A percentile compares a stretch with the other conserved stretches of the same genome.
Evolutionary conservation across 2,888 invertebrate species (phyloP).

Genomic region (Cephonodes hylas): DNA sequence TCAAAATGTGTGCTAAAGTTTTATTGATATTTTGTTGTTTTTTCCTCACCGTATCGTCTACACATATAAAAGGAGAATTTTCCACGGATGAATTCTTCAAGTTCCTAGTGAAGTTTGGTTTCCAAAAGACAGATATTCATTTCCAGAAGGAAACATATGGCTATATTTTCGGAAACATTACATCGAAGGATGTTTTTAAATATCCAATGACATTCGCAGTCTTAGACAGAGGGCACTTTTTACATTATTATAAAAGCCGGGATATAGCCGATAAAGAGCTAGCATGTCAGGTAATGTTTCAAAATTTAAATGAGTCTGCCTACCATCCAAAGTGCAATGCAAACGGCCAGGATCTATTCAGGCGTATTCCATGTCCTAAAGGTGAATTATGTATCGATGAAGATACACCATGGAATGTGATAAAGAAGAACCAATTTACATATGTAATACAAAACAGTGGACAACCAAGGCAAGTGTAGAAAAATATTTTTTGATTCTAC

Average conservation of each 20-base stretch:
- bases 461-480: slow-evolving; percentile 88
- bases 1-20: slow-evolving; percentile 60
- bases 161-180: slow-evolving; percentile 97
- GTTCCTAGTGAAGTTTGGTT: slow-evolving; percentile 97
- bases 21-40: slow-evolving; percentile 51
- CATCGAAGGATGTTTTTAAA: slow-evolving; percentile 84
- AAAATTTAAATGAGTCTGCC: slow-evolving; percentile 89
- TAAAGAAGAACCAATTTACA: slow-evolving; percentile 95
- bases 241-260: slow-evolving; percentile 93
- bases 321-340: slow-evolving; percentile 92
- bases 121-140: slow-evolving; percentile 96
- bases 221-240: slow-evolving; percentile 92
- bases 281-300: slow-evolving; percentile 94
- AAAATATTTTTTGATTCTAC: background rate
- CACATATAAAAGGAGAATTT: slow-evolving; percentile 70
- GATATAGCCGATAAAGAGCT: slow-evolving; percentile 81
- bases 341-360: slow-evolving; percentile 87
- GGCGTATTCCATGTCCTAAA: slow-evolving; percentile 91
- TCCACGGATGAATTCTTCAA: slow-evolving; percentile 88
- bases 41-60: slow-evolving; percentile 48
- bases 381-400: slow-evolving; percentile 92
- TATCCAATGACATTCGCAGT: slow-evolving; percentile 92
- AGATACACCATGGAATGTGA: slow-evolving; percentile 90
- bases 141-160: slow-evolving; percentile 93
- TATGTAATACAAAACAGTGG: slow-evolving; percentile 94